These are phyloP conservation scores for Epistrophe grossulariae DNA, from an alignment of 2,888 invertebrate genomes.

Conservation along the genomic window DNA sequence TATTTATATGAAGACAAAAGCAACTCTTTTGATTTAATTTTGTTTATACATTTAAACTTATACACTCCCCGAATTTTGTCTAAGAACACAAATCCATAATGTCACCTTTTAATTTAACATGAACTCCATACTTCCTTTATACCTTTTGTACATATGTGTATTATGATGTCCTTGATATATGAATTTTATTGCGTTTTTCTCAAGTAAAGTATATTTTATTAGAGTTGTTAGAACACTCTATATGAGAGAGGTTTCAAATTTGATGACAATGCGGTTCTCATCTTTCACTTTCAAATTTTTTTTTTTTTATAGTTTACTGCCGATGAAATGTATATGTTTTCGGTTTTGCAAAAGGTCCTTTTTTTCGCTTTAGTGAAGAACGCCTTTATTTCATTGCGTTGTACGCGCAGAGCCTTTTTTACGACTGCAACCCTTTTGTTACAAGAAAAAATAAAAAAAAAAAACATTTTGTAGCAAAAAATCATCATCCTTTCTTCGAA, in stretches of 20 bases:
- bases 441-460: background rate
- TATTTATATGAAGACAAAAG: background rate
- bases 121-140: conserved; percentile 14
- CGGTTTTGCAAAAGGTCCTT: conserved; percentile 34
- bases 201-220: conserved; percentile 65
- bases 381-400: conserved; percentile 47
- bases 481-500: conserved; percentile 69
- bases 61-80: conserved; percentile 46
- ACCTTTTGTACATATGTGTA: background rate
- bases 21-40: conserved; percentile 51
- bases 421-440: conserved; percentile 68
- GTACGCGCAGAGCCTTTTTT: conserved; percentile 43
- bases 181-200: conserved; percentile 48
- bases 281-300: conserved; percentile 54
- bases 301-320: conserved; percentile 68
- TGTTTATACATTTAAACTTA: conserved; percentile 50
- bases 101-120: conserved; percentile 34
- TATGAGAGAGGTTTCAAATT: conserved; percentile 32
- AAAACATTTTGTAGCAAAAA: conserved; percentile 57
- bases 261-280: conserved; percentile 71
- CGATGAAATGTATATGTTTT: conserved; percentile 47
- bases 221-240: conserved; percentile 53
- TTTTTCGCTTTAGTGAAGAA: conserved; percentile 30
- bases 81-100: conserved; percentile 28
- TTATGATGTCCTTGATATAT: conserved; percentile 27